Conservation (phyloP, 2,888 invertebrate species). For the Carpatolechia fugitivella region DNA sequence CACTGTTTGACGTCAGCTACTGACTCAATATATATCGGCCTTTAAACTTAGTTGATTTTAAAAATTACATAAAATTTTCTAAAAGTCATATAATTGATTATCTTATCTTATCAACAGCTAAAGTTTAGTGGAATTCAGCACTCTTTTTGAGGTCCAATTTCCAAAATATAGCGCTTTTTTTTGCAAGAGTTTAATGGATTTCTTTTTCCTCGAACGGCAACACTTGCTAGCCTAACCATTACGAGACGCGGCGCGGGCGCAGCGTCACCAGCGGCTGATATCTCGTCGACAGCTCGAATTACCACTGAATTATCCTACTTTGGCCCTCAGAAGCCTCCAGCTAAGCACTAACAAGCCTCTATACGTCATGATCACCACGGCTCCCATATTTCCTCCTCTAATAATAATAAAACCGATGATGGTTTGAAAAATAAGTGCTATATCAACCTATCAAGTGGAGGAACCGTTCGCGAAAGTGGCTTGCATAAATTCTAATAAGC, state of each 20-base stretch:
- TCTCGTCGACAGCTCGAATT: slow-evolving; percentile 69
- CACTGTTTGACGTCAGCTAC: too few species aligned
- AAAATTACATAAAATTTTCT: too few species aligned
- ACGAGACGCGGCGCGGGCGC: slow-evolving; percentile 30
- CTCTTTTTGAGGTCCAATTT: too few species aligned
- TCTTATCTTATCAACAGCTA: too few species aligned
- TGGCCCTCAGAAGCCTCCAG: slow-evolving; percentile 48
- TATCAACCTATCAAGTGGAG: slow-evolving; percentile 28
- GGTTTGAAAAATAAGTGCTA: slow-evolving; percentile 61
- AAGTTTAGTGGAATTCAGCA: too few species aligned
- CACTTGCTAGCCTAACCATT: slow-evolving; percentile 56
- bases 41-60: too few species aligned
- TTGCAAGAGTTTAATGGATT: too few species aligned
- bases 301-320: slow-evolving; percentile 66
- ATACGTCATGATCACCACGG: slow-evolving; percentile 46
- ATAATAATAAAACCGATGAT: slow-evolving; percentile 69
- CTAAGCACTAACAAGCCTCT: slow-evolving; percentile 55
- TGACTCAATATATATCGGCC: too few species aligned
- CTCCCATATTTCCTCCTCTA: slow-evolving; percentile 63
- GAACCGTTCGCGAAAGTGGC: slow-evolving; percentile 10
- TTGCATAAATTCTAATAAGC: slow-evolving; percentile 72
- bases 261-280: slow-evolving; percentile 65
- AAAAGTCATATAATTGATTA: too few species aligned
- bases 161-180: too few species aligned
- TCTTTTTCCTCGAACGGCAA: too few species aligned